A percentile compares a stretch with the other conserved stretches of the same genome.
Evolutionary conservation across 2,888 invertebrate genomes (phyloP).

Genomic region (Platynereis dumerilii): DNA sequence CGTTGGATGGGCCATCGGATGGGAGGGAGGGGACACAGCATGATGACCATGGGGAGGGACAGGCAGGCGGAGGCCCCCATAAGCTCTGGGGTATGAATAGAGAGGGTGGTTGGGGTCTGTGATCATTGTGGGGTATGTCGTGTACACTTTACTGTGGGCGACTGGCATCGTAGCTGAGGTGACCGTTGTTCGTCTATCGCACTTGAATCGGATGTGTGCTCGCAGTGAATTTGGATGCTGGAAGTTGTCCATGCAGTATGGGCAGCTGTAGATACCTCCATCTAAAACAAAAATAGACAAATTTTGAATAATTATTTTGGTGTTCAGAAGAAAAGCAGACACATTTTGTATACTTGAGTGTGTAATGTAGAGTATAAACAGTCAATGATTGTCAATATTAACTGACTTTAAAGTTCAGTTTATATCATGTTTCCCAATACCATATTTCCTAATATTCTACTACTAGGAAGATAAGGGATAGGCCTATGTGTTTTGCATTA

Average conservation of each 20-base stretch:
- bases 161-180: background rate
- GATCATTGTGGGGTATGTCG: background rate
- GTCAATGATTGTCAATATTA: no score
- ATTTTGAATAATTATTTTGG: background rate
- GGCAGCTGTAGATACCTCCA: constrained; percentile 31
- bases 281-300: constrained; percentile 17
- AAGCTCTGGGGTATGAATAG: background rate
- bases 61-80: background rate
- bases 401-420: no score
- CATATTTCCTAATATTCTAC: no score
- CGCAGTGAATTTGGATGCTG: constrained; percentile 51
- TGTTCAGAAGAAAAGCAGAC: no score
- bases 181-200: constrained; percentile 30
- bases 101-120: no score
- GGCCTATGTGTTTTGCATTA: no score
- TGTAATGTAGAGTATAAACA: no score
- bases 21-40: background rate
- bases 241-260: constrained; percentile 52
- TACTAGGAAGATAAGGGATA: no score
- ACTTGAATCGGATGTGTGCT: constrained; percentile 57
- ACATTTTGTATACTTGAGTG: no score
- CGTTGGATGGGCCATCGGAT: background rate
- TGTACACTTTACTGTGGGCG: background rate
- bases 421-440: no score
- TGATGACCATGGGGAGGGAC: background rate